phyloP scores from a whole-genome alignment of 2,888 invertebrate genomes.

The Tineola bisselliella region DNA sequence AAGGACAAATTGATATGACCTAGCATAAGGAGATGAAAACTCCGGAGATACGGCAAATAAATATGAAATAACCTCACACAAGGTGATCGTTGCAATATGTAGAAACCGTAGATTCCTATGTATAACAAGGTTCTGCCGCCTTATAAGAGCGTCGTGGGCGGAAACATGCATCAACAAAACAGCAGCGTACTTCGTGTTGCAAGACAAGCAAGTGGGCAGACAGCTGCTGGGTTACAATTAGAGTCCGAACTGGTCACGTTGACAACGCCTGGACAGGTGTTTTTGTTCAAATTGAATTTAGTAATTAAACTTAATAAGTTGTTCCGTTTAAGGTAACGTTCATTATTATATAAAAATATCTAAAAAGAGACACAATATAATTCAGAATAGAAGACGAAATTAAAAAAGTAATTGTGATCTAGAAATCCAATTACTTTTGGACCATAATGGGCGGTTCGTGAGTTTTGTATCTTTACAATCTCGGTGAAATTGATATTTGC shows the following conservation, averaged over 20 bases:
- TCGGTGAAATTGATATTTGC: neutral
- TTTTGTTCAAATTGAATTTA: neutral
- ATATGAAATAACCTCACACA: constrained; percentile 30
- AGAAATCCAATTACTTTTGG: constrained; percentile 5
- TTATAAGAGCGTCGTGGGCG: constrained; percentile 46
- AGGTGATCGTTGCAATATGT: constrained; percentile 23
- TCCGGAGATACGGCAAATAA: constrained; percentile 17
- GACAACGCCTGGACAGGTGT: neutral
- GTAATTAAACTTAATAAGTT: neutral
- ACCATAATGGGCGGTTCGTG: neutral
- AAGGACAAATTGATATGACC: neutral
- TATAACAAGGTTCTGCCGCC: constrained; percentile 47
- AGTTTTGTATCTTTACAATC: neutral
- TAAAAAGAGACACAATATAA: too few species aligned
- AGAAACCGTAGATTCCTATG: neutral
- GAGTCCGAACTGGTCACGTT: neutral
- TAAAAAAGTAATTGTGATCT: neutral
- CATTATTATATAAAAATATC: neutral
- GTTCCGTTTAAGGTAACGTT: neutral
- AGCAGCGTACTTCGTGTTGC: constrained; percentile 18
- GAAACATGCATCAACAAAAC: constrained; percentile 35
- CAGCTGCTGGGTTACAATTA: constrained; percentile 4
- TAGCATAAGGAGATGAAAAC: neutral
- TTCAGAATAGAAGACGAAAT: neutral
- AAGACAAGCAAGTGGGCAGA: constrained; percentile 12